Base-by-base conservation (phyloP, 2,888 invertebrate species). In the Platynereis dumerilii region DNA sequence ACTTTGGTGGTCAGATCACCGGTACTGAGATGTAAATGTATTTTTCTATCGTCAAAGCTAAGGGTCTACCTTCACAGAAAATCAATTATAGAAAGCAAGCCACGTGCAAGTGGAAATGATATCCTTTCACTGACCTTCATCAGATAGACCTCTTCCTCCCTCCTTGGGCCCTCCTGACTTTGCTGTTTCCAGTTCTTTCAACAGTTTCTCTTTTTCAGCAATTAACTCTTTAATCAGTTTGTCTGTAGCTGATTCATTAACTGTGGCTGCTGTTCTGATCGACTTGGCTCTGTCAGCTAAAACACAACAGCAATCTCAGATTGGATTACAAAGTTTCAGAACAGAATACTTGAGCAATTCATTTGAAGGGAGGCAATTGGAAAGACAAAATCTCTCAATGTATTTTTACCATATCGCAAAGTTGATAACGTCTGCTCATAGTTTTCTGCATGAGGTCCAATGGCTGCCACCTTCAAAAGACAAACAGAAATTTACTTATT, bases 361-460 rank as follows among this genome's bases (percentile, higher is more conserved):
- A 2, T 48, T 10, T 15, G 5, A 48, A 53, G 26, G 15, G n/a
- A n/a, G n/a, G n/a, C n/a, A n/a, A n/a, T 42, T 42, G 12, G 42
- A 42, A 15, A 42, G 42, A 42, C 42, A 42, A 42, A 42, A 42
- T n/a, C n/a, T n/a, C n/a, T n/a, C n/a, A n/a, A n/a, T 34, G 34
- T 34, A 5, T 34, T 62, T 64, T 54, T 62, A 74, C 74, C 75
- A 63, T 75, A 75, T 66, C 66, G 62, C 10, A 75, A 69, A 15
- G 75, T 75, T 12, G 75, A 75, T 12, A 73, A 44, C 2, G 75
- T 72, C 65, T 75, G 75, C n/a, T 75, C 75, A 64, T 70, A 75
- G 57, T 75, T 75, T 64, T 75, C 75, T 10, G 72, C 69, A 54
- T 72, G 73, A 29, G 75, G 75, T 59, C 74, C 69, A 39, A 75